phyloP scores from a whole-genome alignment of 1,140 invertebrate species.

The Neuroterus valhalla region DNA sequence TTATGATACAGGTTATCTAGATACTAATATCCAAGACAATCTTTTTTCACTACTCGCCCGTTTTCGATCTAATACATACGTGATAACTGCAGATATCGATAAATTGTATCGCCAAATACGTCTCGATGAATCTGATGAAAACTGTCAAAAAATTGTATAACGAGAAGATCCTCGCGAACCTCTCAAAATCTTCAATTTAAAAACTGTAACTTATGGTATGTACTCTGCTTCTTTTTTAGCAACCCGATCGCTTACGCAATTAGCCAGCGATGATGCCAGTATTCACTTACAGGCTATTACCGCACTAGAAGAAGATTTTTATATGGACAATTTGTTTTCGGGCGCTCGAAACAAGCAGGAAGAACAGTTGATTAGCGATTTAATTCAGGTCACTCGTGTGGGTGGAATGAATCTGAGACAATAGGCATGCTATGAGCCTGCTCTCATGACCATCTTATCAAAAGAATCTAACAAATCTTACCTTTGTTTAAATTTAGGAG shows the following conservation, averaged over 20 bases:
- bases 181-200: neutral
- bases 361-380: slow-evolving; percentile 40
- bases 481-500: slow-evolving; percentile 9
- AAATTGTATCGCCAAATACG: too few species aligned
- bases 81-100: too few species aligned
- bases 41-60: too few species aligned
- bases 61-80: too few species aligned
- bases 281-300: slow-evolving; percentile 38
- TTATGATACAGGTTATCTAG: too few species aligned
- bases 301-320: slow-evolving; percentile 52
- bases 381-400: slow-evolving; percentile 42
- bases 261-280: slow-evolving; percentile 45
- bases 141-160: neutral
- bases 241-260: slow-evolving; percentile 45
- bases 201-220: slow-evolving; percentile 59
- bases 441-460: slow-evolving; percentile 27
- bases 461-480: slow-evolving; percentile 5
- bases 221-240: slow-evolving; percentile 54
- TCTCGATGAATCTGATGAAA: too few species aligned
- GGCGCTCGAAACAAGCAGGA: slow-evolving; percentile 40
- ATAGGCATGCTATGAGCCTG: slow-evolving; percentile 56
- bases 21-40: too few species aligned
- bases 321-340: too few species aligned
- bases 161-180: neutral
- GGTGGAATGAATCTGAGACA: slow-evolving; percentile 54